These are phyloP conservation scores for Linepithema humile DNA, from an alignment of 1,140 invertebrate genomes.

Conservation along the genomic window DNA sequence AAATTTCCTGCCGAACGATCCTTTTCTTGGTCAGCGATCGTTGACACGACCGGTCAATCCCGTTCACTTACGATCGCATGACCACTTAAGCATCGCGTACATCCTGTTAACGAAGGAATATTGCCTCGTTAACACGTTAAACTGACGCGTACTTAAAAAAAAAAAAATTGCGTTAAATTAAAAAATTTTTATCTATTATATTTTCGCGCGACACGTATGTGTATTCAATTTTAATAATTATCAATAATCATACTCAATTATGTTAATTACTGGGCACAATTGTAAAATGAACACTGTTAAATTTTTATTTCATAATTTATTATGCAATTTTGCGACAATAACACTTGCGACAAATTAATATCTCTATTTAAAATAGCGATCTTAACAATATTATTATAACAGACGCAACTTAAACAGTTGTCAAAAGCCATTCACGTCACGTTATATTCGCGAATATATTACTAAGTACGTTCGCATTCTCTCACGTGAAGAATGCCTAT, in stretches of 20 bases:
- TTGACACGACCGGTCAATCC: slow-evolving; percentile 59
- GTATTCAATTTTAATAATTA: neutral
- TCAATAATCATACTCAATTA: too few species aligned
- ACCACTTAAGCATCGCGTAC: slow-evolving; percentile 38
- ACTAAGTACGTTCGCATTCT: slow-evolving; percentile 44
- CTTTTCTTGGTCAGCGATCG: slow-evolving; percentile 61
- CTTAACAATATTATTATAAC: neutral
- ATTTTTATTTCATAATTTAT: neutral
- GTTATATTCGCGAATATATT: slow-evolving; percentile 6
- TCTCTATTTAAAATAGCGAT: neutral
- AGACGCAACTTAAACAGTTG: neutral
- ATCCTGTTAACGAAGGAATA: neutral
- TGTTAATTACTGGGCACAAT: too few species aligned
- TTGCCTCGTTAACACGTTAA: neutral
- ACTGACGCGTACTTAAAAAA: neutral
- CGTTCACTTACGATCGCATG: slow-evolving; percentile 24
- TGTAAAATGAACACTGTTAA: too few species aligned
- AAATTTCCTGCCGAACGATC: slow-evolving; percentile 60
- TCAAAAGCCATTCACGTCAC: slow-evolving; percentile 34
- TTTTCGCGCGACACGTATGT: too few species aligned
- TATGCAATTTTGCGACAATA: neutral
- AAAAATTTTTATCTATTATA: neutral
- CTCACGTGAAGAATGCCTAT: slow-evolving; percentile 41
- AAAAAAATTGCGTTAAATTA: neutral
- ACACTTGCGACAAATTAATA: neutral